A percentile compares a stretch with the other conserved stretches of the same genome.
Conservation (phyloP, 2,113 vertebrate species). For the Myotis davidii region DNA sequence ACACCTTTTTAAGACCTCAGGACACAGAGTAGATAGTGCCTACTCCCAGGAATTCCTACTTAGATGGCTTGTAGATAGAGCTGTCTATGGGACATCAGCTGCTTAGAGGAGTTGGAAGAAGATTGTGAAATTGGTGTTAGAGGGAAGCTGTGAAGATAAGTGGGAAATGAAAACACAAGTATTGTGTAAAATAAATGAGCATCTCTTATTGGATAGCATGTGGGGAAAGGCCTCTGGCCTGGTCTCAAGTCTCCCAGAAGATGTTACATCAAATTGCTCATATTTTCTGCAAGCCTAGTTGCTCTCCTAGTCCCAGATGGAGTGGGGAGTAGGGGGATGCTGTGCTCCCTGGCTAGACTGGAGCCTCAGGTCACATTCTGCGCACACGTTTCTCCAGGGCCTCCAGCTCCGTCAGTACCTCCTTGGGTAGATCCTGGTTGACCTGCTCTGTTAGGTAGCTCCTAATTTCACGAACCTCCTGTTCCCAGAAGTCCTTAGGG, state of each 20-base stretch:
- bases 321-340: background rate
- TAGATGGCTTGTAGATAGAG: background rate
- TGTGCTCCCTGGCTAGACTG: background rate
- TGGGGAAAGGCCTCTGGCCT: background rate
- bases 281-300: background rate
- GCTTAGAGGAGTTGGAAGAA: background rate
- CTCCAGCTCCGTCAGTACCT: constrained; percentile 89
- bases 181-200: constrained; percentile 51
- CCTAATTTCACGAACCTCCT: constrained; percentile 88
- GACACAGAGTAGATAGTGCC: background rate
- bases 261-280: background rate
- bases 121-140: background rate
- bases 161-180: constrained; percentile 68
- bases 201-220: constrained; percentile 32
- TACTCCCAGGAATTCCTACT: constrained; percentile 8
- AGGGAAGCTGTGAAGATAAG: background rate
- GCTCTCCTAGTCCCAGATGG: background rate
- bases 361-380: constrained; percentile 77
- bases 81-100: background rate
- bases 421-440: constrained; percentile 89
- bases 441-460: constrained; percentile 93
- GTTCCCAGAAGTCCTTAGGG: constrained; percentile 88
- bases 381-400: constrained; percentile 88
- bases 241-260: background rate
- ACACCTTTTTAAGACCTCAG: background rate